These are phyloP conservation scores for Drosophila melanica DNA, from an alignment of 1,140 invertebrate species.

Conservation along the genomic window DNA sequence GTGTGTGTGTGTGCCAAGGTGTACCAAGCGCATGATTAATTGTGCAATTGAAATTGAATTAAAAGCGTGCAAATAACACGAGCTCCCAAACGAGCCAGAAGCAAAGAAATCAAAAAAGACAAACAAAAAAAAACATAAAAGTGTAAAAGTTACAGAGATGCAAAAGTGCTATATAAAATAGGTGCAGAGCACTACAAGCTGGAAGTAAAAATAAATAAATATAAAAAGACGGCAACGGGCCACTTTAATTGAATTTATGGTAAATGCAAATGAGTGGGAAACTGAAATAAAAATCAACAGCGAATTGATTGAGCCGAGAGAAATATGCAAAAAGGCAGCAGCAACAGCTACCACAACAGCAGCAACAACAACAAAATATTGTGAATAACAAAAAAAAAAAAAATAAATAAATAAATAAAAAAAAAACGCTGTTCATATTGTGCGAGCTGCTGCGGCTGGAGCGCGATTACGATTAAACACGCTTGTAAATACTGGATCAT, in stretches of 20 bases:
- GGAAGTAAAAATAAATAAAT: slow-evolving; percentile 40
- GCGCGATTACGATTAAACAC: slow-evolving; percentile 75
- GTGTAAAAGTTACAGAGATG: slow-evolving; percentile 1
- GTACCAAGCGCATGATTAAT: slow-evolving; percentile 78
- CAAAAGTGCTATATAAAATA: slow-evolving; percentile 6
- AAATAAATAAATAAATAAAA: slow-evolving; percentile 37
- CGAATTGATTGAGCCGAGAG: slow-evolving; percentile 64
- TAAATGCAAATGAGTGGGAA: slow-evolving; percentile 77
- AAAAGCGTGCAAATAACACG: slow-evolving; percentile 70
- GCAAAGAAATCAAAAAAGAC: slow-evolving; percentile 17
- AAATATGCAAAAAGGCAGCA: slow-evolving; percentile 38
- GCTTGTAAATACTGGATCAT: slow-evolving; percentile 75
- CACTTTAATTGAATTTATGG: slow-evolving; percentile 77
- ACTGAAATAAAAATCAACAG: slow-evolving; percentile 58
- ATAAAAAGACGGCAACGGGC: slow-evolving; percentile 28
- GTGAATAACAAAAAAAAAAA: slow-evolving; percentile 23
- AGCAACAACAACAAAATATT: slow-evolving; percentile 19
- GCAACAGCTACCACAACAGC: slow-evolving; percentile 19
- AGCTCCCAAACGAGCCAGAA: not conserved
- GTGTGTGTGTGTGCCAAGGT: slow-evolving; percentile 54
- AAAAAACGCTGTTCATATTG: slow-evolving; percentile 41
- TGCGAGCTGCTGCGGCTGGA: slow-evolving; percentile 41
- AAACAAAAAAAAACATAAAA: not conserved
- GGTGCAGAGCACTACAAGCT: not conserved
- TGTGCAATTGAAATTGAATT: slow-evolving; percentile 78